These are phyloP conservation scores for Acanthaster planci DNA, from an alignment of 35 echinoderm and acorn worm genomes.

Conservation along the genomic window DNA sequence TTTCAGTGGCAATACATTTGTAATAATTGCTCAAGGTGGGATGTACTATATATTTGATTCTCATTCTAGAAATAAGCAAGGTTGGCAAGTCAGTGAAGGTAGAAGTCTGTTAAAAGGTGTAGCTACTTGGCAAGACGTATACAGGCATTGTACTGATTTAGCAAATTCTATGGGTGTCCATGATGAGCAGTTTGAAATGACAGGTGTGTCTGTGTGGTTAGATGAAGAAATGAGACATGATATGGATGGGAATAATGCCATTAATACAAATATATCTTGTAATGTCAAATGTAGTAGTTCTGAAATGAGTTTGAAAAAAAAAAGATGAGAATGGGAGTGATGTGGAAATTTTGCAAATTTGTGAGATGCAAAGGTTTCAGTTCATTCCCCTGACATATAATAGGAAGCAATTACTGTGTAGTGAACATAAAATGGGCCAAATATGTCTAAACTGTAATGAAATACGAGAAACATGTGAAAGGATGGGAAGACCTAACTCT, in stretches of 20 bases:
- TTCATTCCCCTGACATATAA: too few relatives aligned
- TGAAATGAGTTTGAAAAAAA: too few relatives aligned
- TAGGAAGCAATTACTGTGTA: too few relatives aligned
- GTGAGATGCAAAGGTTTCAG: too few relatives aligned
- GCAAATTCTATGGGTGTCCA: not conserved
- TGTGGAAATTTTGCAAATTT: too few relatives aligned
- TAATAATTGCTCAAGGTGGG: not conserved
- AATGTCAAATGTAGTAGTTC: too few relatives aligned
- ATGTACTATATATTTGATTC: conserved; percentile 1
- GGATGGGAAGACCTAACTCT: conserved; percentile 21
- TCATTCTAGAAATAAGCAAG: not conserved
- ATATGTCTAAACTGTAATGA: too few relatives aligned
- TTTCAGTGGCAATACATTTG: not conserved
- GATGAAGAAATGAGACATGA: not conserved
- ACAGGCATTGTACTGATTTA: not conserved
- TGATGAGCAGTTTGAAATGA: conserved; percentile 18
- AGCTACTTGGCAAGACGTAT: not conserved
- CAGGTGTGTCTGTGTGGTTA: not conserved
- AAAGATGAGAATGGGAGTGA: too few relatives aligned
- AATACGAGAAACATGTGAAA: not conserved
- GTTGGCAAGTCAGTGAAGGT: not conserved
- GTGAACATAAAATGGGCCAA: too few relatives aligned
- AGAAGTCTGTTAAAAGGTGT: not conserved
- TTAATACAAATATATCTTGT: too few relatives aligned
- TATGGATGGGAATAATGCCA: too few relatives aligned